Conservation (phyloP, 2,113 vertebrate genomes). For the Hipposideros armiger region DNA sequence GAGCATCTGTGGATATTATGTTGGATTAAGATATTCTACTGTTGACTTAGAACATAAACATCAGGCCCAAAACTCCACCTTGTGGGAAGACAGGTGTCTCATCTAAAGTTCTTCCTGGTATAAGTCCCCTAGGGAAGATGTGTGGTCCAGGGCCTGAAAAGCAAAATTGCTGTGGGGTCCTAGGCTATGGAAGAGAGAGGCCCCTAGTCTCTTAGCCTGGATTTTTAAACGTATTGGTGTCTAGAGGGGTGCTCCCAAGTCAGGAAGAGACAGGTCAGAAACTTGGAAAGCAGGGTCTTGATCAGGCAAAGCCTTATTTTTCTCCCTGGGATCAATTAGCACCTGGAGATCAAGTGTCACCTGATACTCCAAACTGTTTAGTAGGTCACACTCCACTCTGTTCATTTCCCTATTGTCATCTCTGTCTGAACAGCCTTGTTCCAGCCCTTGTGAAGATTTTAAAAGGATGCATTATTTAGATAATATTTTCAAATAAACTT, state of each 20-base stretch:
- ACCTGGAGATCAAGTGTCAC: neutral
- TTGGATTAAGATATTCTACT: constrained; percentile 30
- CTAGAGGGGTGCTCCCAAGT: neutral
- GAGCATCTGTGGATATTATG: neutral
- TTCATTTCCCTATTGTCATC: neutral
- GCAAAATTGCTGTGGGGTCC: neutral
- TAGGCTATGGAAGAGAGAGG: neutral
- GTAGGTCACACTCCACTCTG: neutral
- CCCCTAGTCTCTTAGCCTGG: neutral
- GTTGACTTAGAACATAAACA: constrained; percentile 12
- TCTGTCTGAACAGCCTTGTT: neutral
- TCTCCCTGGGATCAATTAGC: neutral
- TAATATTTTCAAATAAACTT: neutral
- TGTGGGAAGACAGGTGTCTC: neutral
- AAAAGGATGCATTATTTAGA: neutral
- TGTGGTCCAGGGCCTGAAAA: neutral
- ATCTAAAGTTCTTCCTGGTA: constrained; percentile 8
- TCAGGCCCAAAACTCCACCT: neutral
- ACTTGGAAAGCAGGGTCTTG: neutral
- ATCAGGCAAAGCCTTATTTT: neutral
- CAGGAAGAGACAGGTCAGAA: neutral
- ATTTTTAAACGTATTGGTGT: neutral
- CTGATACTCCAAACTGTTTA: neutral
- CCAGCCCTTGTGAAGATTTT: neutral
- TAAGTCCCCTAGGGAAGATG: neutral